phyloP scores from a whole-genome alignment of 2,113 vertebrate genomes.

The Neotragus pygmaeus region DNA sequence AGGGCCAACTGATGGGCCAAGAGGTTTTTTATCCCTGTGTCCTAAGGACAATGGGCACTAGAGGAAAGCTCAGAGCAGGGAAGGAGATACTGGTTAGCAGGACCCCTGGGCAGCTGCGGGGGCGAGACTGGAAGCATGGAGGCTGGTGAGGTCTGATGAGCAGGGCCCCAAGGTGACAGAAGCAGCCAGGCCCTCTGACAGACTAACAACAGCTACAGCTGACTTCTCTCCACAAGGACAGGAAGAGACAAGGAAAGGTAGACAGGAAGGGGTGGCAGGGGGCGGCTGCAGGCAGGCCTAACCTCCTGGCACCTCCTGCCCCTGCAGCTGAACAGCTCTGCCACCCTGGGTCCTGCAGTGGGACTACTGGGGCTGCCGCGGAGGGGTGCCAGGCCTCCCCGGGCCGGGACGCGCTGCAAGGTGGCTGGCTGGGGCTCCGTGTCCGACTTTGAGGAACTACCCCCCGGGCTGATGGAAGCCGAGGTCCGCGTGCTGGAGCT shows the following conservation, averaged over 20 bases:
- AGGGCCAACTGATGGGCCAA: not conserved
- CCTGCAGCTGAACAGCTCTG: constrained; percentile 71
- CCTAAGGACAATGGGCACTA: not conserved
- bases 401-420: not conserved
- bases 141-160: not conserved
- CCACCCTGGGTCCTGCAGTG: constrained; percentile 59
- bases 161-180: fast-evolving
- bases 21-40: not conserved
- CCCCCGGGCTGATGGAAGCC: constrained; percentile 72
- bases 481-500: constrained; percentile 62
- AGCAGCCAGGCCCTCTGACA: no score
- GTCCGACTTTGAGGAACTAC: constrained; percentile 52
- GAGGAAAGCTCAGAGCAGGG: not conserved
- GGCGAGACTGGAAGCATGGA: not conserved
- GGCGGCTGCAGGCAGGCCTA: not conserved
- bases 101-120: not conserved
- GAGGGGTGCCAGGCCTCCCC: fast-evolving
- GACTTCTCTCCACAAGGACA: not conserved
- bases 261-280: not conserved
- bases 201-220: not conserved
- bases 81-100: not conserved
- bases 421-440: constrained; percentile 77
- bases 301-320: not conserved
- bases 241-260: not conserved
- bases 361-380: constrained; percentile 54